phyloP scores from a whole-genome alignment of 2,113 vertebrate species.

The Datnioides undecimradiatus region DNA sequence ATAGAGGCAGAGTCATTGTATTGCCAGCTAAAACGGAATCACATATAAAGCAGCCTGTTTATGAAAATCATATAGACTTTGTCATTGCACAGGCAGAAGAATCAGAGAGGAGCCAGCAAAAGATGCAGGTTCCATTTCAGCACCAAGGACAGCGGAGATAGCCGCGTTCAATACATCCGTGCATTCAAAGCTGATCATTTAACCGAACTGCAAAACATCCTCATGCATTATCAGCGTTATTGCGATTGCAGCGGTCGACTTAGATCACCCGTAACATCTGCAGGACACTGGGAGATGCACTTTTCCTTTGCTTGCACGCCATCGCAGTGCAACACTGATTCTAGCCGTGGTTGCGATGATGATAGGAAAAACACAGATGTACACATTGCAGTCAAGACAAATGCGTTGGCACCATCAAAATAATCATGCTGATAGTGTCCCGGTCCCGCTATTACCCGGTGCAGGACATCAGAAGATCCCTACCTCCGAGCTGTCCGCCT shows the following conservation, averaged over 20 bases:
- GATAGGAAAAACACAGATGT: not conserved
- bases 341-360: not conserved
- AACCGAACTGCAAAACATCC: not conserved
- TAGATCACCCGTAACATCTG: constrained; percentile 29
- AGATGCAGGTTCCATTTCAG: constrained; percentile 72
- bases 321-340: not conserved
- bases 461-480: constrained; percentile 76
- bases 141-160: constrained; percentile 83
- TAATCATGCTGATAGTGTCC: not conserved
- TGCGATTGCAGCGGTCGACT: not conserved
- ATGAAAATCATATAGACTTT: not conserved
- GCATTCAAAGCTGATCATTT: not conserved
- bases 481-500: constrained; percentile 96
- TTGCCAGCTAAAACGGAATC: not conserved
- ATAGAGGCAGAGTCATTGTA: not conserved
- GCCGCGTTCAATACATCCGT: not conserved
- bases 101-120: not conserved
- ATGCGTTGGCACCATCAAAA: not conserved
- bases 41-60: not conserved
- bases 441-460: constrained; percentile 23
- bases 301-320: constrained; percentile 12
- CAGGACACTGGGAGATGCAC: constrained; percentile 36
- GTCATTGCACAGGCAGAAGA: not conserved
- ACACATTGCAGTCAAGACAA: not conserved
- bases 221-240: not conserved